Conservation (phyloP, 2,113 vertebrate genomes). For the Catharus bicknelli region DNA sequence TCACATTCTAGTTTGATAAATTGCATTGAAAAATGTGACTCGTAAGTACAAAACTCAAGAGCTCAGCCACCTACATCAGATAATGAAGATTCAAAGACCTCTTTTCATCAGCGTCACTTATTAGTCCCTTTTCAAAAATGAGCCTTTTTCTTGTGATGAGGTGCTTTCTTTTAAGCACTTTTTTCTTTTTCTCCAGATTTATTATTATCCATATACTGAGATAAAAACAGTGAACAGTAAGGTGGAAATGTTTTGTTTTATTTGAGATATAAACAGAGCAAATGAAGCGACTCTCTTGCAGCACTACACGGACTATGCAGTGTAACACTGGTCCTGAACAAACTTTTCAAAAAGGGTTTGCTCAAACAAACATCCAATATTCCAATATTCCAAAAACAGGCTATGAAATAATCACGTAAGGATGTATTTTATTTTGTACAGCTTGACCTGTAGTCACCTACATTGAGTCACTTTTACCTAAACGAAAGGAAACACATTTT, state of each 20-base stretch:
- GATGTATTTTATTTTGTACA: background rate
- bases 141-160: background rate
- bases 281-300: background rate
- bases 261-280: background rate
- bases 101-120: conserved; percentile 8
- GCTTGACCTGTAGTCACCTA: background rate
- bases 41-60: conserved; percentile 26
- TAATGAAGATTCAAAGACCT: conserved; percentile 47
- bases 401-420: background rate
- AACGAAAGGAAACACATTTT: background rate
- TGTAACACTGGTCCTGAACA: background rate
- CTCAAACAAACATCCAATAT: background rate
- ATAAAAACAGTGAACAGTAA: background rate
- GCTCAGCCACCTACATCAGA: conserved; percentile 9
- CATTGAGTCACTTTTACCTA: background rate
- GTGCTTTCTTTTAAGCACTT: background rate
- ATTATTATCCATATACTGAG: background rate
- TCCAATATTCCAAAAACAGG: background rate
- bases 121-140: background rate
- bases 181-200: background rate
- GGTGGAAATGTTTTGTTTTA: background rate
- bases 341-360: background rate
- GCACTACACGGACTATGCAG: background rate
- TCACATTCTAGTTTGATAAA: conserved; percentile 47
- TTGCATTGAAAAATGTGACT: conserved; percentile 38